Base-by-base conservation (phyloP, 2,113 vertebrate genomes). In the Lipophrys pholis region DNA sequence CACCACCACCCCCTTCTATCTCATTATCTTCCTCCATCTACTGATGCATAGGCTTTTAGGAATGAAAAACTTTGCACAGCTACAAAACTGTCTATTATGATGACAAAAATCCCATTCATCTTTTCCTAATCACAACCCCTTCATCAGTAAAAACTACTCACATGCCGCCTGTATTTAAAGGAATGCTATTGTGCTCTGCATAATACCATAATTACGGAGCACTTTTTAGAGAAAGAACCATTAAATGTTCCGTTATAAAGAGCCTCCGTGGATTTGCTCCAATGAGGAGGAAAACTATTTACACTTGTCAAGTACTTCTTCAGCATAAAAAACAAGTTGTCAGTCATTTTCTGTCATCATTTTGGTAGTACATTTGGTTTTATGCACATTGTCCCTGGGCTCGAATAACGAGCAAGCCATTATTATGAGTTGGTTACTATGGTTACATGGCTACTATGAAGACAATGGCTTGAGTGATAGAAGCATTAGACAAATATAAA, bases 31-130 rank as follows among this genome's bases (percentile, higher is more conserved):
- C 62, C 69, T 67, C 42, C 7, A 76, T 85, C 78, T 75, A 69
- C 49, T 77, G 71, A 83, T 66, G 78, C 65, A 85, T 49, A 51
- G 60, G 87, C 88, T 89, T 90, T 90, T 87, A 90, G 79, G 51
- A 67, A 69, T 73, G 78, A 83, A 84, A 78, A 83, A 80, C 62
- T 78, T 74, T 63, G 64, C 69, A 70, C 48, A 67, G 63, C 62
- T 61, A 70, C 73, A 79, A 63, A 82, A 82, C 55, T 69, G 80
- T 62, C 80, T 14, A 5, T 62, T 78, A 63, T 70, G 79, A 89
- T 84, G 72, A 86, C 65, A 36, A 86, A 87, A 88, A 74, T 76
- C 16, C 59, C 73, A 53, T 88, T 88, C 35, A 65, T 78, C 38
- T 58, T 68, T 46, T 38, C 55, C 79, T 81, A 77, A 88, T 89